These are phyloP conservation scores for Drosophila burlai DNA, from an alignment of 1,140 invertebrate species.

Conservation along the genomic window DNA sequence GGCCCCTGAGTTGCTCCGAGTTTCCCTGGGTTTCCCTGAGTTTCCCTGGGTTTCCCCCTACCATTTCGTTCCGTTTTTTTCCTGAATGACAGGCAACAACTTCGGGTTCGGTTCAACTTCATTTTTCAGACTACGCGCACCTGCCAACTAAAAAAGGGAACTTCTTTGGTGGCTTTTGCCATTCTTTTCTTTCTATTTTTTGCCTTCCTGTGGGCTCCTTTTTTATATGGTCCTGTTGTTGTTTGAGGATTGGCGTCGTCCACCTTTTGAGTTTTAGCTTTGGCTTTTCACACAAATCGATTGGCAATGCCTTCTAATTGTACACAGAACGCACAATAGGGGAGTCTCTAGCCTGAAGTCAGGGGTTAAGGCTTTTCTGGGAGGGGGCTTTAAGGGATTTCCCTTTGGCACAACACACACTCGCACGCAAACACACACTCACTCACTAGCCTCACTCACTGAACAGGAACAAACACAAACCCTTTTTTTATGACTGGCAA, in stretches of 20 bases:
- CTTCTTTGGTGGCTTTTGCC: conserved; percentile 47
- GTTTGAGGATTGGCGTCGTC: conserved; percentile 46
- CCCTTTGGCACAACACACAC: conserved; percentile 65
- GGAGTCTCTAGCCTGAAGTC: conserved; percentile 40
- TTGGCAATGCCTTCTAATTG: conserved; percentile 83
- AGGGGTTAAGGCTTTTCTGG: conserved; percentile 7
- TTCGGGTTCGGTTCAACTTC: conserved; percentile 65
- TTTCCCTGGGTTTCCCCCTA: background rate
- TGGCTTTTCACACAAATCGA: conserved; percentile 82
- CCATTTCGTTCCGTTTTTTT: conserved; percentile 26
- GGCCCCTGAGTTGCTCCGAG: conserved; percentile 1
- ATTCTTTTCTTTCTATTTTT: conserved; percentile 42
- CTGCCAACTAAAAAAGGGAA: conserved; percentile 59
- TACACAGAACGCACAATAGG: conserved; percentile 66
- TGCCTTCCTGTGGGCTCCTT: conserved; percentile 24
- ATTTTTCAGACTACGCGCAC: conserved; percentile 77
- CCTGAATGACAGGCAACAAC: conserved; percentile 74
- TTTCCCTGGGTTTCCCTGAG: conserved; percentile 5
- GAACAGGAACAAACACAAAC: conserved; percentile 63
- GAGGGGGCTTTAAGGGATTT: conserved; percentile 28
- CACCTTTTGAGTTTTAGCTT: conserved; percentile 75
- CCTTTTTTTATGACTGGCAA: conserved; percentile 83
- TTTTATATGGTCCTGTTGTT: conserved; percentile 28
- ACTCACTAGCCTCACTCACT: conserved; percentile 17
- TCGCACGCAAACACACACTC: conserved; percentile 27